Base-by-base conservation (phyloP, 2,888 invertebrate species). In the Caenorhabditis uteleia region DNA sequence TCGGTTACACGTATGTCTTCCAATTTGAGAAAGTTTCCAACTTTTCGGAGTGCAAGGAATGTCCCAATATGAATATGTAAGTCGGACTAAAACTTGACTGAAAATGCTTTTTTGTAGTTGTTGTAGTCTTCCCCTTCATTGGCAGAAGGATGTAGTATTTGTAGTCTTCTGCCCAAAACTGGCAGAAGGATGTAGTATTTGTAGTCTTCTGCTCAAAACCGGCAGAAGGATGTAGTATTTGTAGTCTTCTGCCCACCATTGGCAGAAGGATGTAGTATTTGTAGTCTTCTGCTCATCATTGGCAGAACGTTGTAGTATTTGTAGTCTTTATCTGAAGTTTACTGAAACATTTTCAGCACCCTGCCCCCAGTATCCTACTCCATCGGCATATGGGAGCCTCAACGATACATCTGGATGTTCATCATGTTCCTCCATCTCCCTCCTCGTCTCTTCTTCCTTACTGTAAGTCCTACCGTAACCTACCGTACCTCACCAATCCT, bases 381-480 rank as follows among this genome's bases (percentile, higher is more conserved):
- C 3, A 81, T 81, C 23, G 81, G 81, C 18, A 77, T 82, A 14
- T 81, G 81, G 81, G 62, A 74, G 38, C 81, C 81, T 16, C 81
- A 81, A 49, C 74, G 72, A 44, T 77, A 67, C 54, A 68, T 82
- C 36, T 81, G 81, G 81, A 64, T 82, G 43, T 50, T 77, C 45
- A 67, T 81, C n/a, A 69, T 81, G 71, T 68, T 74, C 36, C 39
- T 76, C 23, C 81, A 81, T 48, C 43, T 81, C 18, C 81, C 82
- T 6, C 77, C 80, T 0, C 44, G 80, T 33, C 50, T 79, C 20
- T 65, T 78, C 45, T 80, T 77, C 47, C 55, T 76, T 7, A 48
- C 70, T 29, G 79, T 80, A 43, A 25, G 14, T 4, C 14, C 23
- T 18, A 23, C n/a, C 12, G 14, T 14, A 36, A 16, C 36, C 4